Evolutionary conservation across 2,113 vertebrate genomes (phyloP).

Genomic region (Ophiodon elongatus): DNA sequence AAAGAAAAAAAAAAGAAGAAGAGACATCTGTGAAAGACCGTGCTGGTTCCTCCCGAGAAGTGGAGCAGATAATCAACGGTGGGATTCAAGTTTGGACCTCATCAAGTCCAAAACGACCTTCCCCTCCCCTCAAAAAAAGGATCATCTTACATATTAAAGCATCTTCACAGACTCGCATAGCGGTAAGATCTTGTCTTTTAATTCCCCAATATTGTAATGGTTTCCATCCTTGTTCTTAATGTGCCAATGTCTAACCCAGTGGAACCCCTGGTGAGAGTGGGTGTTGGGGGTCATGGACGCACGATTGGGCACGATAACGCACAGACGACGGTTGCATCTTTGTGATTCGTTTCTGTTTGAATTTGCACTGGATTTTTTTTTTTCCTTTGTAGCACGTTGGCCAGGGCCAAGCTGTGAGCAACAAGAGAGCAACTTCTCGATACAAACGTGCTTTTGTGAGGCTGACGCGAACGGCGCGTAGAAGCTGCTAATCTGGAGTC

Average conservation of each 20-base stretch:
- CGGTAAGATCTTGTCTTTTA: conserved; percentile 76
- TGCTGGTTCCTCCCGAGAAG: conserved; percentile 55
- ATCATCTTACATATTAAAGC: conserved; percentile 76
- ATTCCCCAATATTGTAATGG: background rate
- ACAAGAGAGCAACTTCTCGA: conserved; percentile 52
- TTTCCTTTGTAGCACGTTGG: background rate
- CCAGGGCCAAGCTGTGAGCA: conserved; percentile 36
- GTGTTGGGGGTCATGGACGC: conserved; percentile 41
- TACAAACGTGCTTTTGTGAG: conserved; percentile 21
- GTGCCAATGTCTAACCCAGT: conserved; percentile 4
- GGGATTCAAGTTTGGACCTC: conserved; percentile 77
- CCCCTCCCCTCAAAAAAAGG: conserved; percentile 43
- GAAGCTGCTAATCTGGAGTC: conserved; percentile 3
- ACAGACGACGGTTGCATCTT: background rate
- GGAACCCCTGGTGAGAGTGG: background rate
- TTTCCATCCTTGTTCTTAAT: background rate
- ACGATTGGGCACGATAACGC: conserved; percentile 66
- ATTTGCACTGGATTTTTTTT: background rate
- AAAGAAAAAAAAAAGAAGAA: background rate
- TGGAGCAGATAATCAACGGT: conserved; percentile 53
- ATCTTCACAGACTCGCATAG: conserved; percentile 87
- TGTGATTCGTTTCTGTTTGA: background rate
- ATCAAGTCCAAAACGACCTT: conserved; percentile 67
- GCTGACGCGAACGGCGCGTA: conserved; percentile 9
- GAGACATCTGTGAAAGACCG: conserved; percentile 22